Evolutionary conservation across 2,888 invertebrate species (phyloP).

Genomic region (Volucella bombylans): DNA sequence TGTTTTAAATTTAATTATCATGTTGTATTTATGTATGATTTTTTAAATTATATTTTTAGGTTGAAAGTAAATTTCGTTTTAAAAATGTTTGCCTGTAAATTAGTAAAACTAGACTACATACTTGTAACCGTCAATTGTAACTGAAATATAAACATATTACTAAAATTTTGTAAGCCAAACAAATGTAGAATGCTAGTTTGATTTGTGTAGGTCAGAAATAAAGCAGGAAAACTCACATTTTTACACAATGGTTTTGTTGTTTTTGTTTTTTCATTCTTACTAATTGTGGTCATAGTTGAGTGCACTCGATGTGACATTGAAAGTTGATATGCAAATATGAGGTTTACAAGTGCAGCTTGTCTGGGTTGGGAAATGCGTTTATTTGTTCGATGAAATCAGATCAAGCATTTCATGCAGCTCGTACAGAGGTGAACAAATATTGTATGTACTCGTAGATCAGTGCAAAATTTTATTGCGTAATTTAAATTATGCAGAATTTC

Average conservation of each 20-base stretch:
- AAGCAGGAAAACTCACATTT: constrained; percentile 32
- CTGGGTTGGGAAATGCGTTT: not conserved
- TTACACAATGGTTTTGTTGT: not conserved
- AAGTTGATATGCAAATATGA: constrained; percentile 7
- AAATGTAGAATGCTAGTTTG: constrained; percentile 22
- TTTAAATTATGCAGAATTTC: too few species aligned
- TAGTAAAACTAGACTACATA: not conserved
- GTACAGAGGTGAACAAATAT: not conserved
- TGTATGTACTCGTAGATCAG: too few species aligned
- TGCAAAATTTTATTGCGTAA: not conserved
- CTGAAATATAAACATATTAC: constrained; percentile 41
- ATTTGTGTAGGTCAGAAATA: constrained; percentile 34
- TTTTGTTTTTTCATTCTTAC: not conserved
- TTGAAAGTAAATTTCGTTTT: not conserved
- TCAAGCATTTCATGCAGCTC: constrained; percentile 1
- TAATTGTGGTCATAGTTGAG: constrained; percentile 11
- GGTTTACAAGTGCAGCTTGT: not conserved
- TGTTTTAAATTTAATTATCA: constrained; percentile 32
- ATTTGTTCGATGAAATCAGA: constrained; percentile 1
- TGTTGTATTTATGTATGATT: not conserved
- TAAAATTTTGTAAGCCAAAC: constrained; percentile 21
- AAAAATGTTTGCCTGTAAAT: not conserved
- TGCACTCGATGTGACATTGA: constrained; percentile 9
- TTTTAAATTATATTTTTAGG: constrained; percentile 9
- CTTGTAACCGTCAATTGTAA: constrained; percentile 60